These are phyloP conservation scores for Plodia interpunctella DNA, from an alignment of 1,140 invertebrate genomes.

Conservation along the genomic window DNA sequence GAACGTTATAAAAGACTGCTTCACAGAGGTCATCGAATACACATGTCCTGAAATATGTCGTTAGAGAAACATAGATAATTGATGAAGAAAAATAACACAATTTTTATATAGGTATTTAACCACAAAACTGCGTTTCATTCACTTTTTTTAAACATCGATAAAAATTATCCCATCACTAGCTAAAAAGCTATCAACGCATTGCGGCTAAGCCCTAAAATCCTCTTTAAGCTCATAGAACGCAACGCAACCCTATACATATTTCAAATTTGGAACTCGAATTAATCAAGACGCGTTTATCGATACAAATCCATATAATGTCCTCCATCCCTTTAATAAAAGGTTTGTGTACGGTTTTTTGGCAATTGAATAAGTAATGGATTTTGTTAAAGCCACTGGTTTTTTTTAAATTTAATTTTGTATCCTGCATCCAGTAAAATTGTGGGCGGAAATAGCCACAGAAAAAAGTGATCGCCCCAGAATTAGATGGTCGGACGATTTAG, in stretches of 20 bases:
- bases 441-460: no score
- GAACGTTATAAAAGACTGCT: no score
- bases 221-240: constrained; percentile 10
- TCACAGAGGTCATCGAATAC: no score
- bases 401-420: neutral
- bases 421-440: no score
- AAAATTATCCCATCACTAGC: neutral
- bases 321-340: neutral
- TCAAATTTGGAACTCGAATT: constrained; percentile 11
- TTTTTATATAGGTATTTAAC: no score
- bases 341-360: neutral
- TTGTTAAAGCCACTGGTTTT: neutral
- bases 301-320: neutral
- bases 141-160: neutral
- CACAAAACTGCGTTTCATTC: no score
- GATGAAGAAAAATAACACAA: no score
- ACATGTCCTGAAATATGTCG: no score
- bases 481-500: no score
- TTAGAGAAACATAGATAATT: no score
- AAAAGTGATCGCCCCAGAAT: no score
- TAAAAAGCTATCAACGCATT: constrained; percentile 10
- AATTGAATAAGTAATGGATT: neutral
- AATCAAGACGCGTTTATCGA: constrained; percentile 8
- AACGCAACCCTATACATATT: constrained; percentile 8
- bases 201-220: neutral